phyloP scores from a whole-genome alignment of 2,797 vertebrate genomes.

The Salarias fasciatus region DNA sequence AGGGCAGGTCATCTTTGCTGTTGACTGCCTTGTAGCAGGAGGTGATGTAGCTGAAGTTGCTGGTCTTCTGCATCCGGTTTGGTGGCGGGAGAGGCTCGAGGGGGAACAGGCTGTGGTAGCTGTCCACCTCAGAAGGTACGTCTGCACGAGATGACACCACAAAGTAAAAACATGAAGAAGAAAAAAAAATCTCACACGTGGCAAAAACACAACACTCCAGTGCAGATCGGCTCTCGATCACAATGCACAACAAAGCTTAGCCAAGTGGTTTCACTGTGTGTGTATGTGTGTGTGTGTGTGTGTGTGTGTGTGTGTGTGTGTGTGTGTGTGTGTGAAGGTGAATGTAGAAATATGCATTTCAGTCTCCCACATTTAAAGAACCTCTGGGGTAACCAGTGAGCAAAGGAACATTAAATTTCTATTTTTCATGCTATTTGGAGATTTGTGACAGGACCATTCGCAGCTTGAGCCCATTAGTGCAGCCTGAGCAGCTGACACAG shows the following conservation, averaged over 20 bases:
- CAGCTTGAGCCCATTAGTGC: neutral
- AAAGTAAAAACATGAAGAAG: slow-evolving; percentile 3
- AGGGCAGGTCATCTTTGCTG: slow-evolving; percentile 98
- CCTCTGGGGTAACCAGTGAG: too few relatives aligned
- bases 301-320: too few relatives aligned
- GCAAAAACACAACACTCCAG: neutral
- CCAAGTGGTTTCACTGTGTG: too few relatives aligned
- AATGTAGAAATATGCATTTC: too few relatives aligned
- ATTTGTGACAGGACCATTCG: neutral
- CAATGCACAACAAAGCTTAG: too few relatives aligned
- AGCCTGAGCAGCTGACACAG: neutral
- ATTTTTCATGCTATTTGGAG: neutral
- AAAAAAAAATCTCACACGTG: neutral
- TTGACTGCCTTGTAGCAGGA: slow-evolving; percentile 99
- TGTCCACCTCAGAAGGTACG: slow-evolving; percentile 97
- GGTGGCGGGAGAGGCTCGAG: slow-evolving; percentile 95
- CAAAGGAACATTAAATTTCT: neutral
- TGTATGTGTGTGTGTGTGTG: too few relatives aligned
- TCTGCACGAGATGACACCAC: slow-evolving; percentile 73
- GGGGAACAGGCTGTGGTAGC: slow-evolving; percentile 98
- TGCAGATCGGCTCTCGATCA: too few relatives aligned
- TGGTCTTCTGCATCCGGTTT: slow-evolving; percentile 98
- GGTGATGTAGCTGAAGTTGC: slow-evolving; percentile 99
- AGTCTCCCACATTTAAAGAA: too few relatives aligned
- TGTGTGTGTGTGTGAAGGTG: too few relatives aligned